Evolutionary conservation across 2,113 vertebrate genomes (phyloP).

Genomic region (Tylochromis polylepis): DNA sequence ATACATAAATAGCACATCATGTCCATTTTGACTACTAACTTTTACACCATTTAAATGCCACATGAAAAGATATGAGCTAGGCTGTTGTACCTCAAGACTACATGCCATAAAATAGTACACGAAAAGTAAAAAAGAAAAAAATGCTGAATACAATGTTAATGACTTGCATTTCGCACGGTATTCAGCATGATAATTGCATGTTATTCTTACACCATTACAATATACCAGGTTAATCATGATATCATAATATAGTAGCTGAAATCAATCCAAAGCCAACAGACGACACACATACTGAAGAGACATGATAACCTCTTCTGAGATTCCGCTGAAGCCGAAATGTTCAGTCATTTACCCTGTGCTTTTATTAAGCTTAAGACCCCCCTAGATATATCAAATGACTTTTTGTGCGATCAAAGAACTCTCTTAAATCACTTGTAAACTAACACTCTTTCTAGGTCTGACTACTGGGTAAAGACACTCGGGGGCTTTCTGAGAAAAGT

Average conservation of each 20-base stretch:
- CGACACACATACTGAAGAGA: not conserved
- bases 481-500: not conserved
- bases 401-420: not conserved
- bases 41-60: not conserved
- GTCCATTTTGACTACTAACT: not conserved
- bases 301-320: not conserved
- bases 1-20: not conserved
- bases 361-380: not conserved
- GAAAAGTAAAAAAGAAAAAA: not conserved
- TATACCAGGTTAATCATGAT: not conserved
- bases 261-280: not conserved
- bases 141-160: not conserved
- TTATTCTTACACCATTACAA: not conserved
- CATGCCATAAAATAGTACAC: not conserved
- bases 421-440: not conserved
- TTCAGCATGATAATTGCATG: not conserved
- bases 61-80: not conserved
- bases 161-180: not conserved
- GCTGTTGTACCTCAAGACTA: not conserved
- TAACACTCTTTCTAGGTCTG: not conserved
- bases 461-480: not conserved
- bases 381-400: not conserved
- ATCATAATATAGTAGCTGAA: not conserved
- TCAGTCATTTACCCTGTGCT: not conserved
- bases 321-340: not conserved